Evolutionary conservation across 2,113 vertebrate genomes (phyloP), one percentile per base, ranked within the genome.

Genomic region (Furnarius figulus): DNA sequence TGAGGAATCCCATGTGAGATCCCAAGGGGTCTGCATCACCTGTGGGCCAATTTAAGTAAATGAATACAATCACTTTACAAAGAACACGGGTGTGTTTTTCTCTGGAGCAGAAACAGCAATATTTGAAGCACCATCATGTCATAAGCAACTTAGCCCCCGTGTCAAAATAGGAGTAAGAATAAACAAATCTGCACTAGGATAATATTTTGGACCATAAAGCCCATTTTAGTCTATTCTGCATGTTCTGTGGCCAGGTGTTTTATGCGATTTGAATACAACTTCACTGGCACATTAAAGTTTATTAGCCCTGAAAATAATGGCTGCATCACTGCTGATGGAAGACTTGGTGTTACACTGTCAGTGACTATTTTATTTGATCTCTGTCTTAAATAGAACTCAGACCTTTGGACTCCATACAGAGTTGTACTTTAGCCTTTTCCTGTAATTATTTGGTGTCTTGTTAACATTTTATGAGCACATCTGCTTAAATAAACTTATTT

Each of bases 401-500:
- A 96, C 95, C 59, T 61, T 93, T 62, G 94, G 53, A 72, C 89
- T 95, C 52, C 82, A 55, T 7, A 87, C 27, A 5, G 94, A 92
- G 80, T 93, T 96, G 96, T 96, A 96, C 93, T 94, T 95, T 70
- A 94, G 68, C 96, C 93, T 96, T 96, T 97, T 98, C 96, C 97
- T 97, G 96, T 94, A 97, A 97, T 98, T 96, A 97, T 96, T 96
- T 94, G 88, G 85, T 97, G 93, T 97, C 97, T 97, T 94, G 97
- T 98, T 98, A 98, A 98, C 96, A 96, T 98, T 98, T 98, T 98
- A 98, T 97, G 97, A 97, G 96, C 46, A 68, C 95, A 97, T 98
- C 97, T 97, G 94, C 95, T 97, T 98, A 97, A 97, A 97, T 96
- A 94, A 95, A 91, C 90, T 92, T 89, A 97, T 90, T 92, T 93